A percentile compares a stretch with the other conserved stretches of the same genome.
These are phyloP conservation scores for Leptinotarsa peninsularis DNA, from an alignment of 2,888 invertebrate species.

Conservation along the genomic window DNA sequence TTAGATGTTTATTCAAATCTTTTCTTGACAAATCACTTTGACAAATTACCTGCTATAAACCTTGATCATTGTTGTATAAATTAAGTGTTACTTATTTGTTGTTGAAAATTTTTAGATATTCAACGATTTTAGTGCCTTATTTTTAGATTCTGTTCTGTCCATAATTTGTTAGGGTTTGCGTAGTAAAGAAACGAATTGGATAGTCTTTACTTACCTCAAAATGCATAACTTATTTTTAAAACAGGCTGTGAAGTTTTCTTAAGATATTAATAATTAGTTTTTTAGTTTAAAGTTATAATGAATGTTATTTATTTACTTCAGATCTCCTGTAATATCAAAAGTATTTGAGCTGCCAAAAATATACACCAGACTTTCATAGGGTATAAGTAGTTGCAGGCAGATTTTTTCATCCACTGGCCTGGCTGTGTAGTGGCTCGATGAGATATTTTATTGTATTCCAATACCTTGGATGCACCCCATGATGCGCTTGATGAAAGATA, in stretches of 20 bases:
- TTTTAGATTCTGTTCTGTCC: slow-evolving; percentile 29
- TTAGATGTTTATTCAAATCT: background rate
- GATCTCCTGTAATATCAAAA: no score
- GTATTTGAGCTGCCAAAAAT: slow-evolving; percentile 37
- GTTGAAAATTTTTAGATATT: slow-evolving; percentile 27
- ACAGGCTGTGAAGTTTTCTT: slow-evolving; percentile 38
- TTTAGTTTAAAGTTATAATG: slow-evolving; percentile 34
- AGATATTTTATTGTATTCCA: background rate
- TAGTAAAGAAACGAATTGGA: slow-evolving; percentile 29
- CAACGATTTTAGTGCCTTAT: slow-evolving; percentile 38
- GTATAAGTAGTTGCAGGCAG: slow-evolving; percentile 18
- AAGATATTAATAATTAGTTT: slow-evolving; percentile 35
- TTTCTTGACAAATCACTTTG: slow-evolving; percentile 3
- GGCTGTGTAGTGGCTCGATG: background rate
- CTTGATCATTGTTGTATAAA: slow-evolving; percentile 15
- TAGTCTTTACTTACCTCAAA: slow-evolving; percentile 38
- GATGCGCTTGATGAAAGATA: background rate
- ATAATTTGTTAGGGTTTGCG: slow-evolving; percentile 16
- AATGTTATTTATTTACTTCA: slow-evolving; percentile 40
- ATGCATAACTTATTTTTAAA: slow-evolving; percentile 30
- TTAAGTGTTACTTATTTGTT: slow-evolving; percentile 34
- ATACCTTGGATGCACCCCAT: background rate
- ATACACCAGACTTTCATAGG: slow-evolving; percentile 20
- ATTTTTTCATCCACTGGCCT: background rate
- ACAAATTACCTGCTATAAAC: slow-evolving; percentile 16